Evolutionary conservation across 2,888 invertebrate species (phyloP).

Genomic region (Dasysyrphus tricinctus): DNA sequence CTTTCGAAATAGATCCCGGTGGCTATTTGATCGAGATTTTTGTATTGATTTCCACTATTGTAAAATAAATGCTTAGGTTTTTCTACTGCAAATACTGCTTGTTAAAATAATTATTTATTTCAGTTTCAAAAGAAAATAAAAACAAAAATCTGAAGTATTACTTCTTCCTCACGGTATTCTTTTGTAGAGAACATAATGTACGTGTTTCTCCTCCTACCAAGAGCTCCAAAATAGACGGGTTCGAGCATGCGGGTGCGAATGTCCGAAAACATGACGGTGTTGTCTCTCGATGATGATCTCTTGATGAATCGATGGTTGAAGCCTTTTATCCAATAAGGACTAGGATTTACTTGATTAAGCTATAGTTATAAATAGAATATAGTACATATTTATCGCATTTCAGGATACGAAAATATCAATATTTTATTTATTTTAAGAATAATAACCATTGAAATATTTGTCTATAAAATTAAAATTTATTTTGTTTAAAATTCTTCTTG

Average conservation of each 20-base stretch:
- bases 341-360: background rate
- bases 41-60: conserved; percentile 3
- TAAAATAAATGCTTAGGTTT: conserved; percentile 36
- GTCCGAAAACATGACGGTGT: conserved; percentile 97
- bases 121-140: no score
- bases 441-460: no score
- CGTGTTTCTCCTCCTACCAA: conserved; percentile 79
- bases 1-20: conserved; percentile 97
- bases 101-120: no score
- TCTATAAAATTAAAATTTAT: no score
- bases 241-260: conserved; percentile 87
- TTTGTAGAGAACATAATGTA: conserved; percentile 78
- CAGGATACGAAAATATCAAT: no score
- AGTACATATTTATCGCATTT: conserved; percentile 37
- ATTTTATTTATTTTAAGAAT: no score
- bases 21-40: conserved; percentile 98
- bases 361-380: background rate
- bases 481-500: no score
- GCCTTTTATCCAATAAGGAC: conserved; percentile 60
- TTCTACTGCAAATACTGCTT: no score
- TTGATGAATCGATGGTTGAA: conserved; percentile 50
- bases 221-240: conserved; percentile 84
- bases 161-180: conserved; percentile 19
- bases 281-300: conserved; percentile 93
- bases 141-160: conserved; percentile 1